Evolutionary conservation across 2,113 vertebrate species (phyloP).

Genomic region (Apaloderma vittatum): DNA sequence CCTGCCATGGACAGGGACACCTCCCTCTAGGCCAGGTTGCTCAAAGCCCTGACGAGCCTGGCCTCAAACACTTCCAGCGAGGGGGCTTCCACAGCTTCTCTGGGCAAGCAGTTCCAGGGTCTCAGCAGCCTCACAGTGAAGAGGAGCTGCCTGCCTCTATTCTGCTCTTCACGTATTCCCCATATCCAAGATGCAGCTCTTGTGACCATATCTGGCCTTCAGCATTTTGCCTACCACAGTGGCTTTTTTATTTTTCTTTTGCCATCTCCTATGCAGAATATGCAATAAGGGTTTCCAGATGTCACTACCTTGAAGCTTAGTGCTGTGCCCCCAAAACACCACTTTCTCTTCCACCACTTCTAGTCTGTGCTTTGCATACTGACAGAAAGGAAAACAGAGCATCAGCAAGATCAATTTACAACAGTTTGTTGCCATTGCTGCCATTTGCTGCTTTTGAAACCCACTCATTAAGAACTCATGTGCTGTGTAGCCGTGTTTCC

Average conservation of each 20-base stretch:
- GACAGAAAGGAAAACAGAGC: background rate
- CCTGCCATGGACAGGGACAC: too few relatives aligned
- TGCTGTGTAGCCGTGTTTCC: fast-evolving
- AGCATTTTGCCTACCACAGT: background rate
- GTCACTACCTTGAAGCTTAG: background rate
- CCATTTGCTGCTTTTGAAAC: background rate
- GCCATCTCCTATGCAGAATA: background rate
- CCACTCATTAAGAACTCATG: background rate
- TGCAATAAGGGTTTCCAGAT: background rate
- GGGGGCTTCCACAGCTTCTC: too few relatives aligned
- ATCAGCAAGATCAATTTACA: background rate
- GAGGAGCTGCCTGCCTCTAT: background rate
- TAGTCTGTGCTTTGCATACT: background rate
- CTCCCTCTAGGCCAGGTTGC: too few relatives aligned
- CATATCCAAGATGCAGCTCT: background rate
- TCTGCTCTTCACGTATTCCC: background rate
- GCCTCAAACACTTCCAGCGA: too few relatives aligned
- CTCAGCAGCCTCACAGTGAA: fast-evolving
- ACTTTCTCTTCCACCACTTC: background rate
- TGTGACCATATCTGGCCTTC: background rate
- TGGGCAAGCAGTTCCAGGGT: too few relatives aligned
- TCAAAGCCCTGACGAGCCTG: too few relatives aligned
- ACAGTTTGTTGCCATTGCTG: background rate
- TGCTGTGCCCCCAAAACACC: background rate
- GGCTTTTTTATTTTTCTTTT: background rate